These are phyloP conservation scores for Eupithecia subfuscata DNA, from an alignment of 2,888 invertebrate species.

Conservation along the genomic window DNA sequence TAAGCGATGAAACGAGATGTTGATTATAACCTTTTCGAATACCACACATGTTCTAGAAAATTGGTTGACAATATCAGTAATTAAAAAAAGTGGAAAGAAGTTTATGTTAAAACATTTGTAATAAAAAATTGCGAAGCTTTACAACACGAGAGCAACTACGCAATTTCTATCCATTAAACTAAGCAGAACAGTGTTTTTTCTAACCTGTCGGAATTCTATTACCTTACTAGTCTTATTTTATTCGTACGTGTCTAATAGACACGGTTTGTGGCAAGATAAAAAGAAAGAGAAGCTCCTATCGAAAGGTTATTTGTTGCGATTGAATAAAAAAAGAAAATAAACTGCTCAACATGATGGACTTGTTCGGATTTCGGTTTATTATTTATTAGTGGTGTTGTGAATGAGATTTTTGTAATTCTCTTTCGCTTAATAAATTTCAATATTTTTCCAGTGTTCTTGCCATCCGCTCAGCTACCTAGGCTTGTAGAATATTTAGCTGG, in stretches of 20 bases:
- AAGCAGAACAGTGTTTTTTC: conserved; percentile 48
- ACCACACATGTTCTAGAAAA: not conserved
- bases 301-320: not conserved
- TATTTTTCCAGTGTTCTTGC: conserved; percentile 13
- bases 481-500: conserved; percentile 64
- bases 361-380: not conserved
- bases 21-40: conserved; percentile 5
- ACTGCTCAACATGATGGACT: not conserved
- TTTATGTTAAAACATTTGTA: not conserved
- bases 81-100: not conserved
- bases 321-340: not conserved
- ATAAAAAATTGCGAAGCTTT: conserved; percentile 2
- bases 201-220: conserved; percentile 49
- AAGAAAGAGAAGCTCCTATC: not conserved
- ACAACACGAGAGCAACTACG: conserved; percentile 35
- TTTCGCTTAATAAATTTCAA: not conserved
- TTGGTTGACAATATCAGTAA: not conserved
- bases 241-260: conserved; percentile 63
- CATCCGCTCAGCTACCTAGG: conserved; percentile 8
- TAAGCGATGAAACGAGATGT: conserved; percentile 5
- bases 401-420: not conserved
- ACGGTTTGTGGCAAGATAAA: conserved; percentile 46
- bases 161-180: conserved; percentile 51
- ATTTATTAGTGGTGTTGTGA: not conserved
- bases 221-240: conserved; percentile 46